Evolutionary conservation across 2,113 vertebrate genomes (phyloP).

Genomic region (Entomyzon cyanotis): DNA sequence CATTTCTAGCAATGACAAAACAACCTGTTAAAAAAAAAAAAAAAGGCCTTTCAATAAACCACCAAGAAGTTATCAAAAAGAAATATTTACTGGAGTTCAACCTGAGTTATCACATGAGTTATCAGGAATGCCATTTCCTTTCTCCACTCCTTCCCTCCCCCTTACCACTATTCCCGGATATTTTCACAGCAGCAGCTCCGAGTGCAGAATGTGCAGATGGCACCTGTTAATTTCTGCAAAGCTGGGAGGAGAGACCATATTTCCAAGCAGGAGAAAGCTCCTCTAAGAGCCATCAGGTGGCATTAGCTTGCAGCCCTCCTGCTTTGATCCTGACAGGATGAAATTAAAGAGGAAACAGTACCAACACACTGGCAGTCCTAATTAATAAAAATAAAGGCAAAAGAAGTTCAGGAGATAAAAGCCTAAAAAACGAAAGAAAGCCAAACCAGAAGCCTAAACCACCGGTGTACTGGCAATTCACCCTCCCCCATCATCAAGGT

Average conservation of each 20-base stretch:
- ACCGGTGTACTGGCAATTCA: not conserved
- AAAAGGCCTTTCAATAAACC: not conserved
- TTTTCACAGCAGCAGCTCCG: not conserved
- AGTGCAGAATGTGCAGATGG: not conserved
- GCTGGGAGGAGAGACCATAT: not conserved
- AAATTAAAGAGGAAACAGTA: not conserved
- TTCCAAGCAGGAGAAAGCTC: not conserved
- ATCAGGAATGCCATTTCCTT: not conserved
- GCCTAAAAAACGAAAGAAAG: not conserved
- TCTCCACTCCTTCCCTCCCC: not conserved
- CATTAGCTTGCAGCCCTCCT: not conserved
- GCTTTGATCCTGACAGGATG: not conserved
- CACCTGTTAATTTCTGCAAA: not conserved
- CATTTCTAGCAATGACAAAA: not conserved
- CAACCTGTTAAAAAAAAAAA: not conserved
- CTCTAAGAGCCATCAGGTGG: not conserved
- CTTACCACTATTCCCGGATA: not conserved
- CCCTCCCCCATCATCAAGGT: not conserved
- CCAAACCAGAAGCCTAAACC: not conserved
- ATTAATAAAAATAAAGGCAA: not conserved
- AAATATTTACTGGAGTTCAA: accelerated
- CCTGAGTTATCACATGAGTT: not conserved
- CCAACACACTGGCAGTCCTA: accelerated
- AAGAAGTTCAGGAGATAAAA: not conserved
- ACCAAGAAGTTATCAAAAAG: not conserved